These are phyloP conservation scores for Agelastica alni DNA, from an alignment of 2,888 invertebrate genomes.

Conservation along the genomic window DNA sequence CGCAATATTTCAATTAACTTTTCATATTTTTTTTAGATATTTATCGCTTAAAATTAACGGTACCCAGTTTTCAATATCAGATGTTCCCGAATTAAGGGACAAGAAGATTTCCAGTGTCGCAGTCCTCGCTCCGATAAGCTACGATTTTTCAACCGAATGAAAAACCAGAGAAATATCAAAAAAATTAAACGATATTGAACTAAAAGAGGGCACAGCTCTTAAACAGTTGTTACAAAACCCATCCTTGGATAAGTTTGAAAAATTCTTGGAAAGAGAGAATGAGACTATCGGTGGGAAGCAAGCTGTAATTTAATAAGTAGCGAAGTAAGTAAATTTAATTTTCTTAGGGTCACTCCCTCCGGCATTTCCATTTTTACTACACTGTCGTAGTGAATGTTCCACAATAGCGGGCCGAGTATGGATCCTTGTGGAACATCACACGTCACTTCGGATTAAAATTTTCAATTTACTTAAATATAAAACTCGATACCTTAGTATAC, in stretches of 20 bases:
- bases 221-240: constrained; percentile 77
- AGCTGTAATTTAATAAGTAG: constrained; percentile 79
- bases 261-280: constrained; percentile 79
- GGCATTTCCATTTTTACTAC: too few relatives aligned
- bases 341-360: too few relatives aligned
- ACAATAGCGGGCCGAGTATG: too few relatives aligned
- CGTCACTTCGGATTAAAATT: too few relatives aligned
- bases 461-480: too few relatives aligned
- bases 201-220: constrained; percentile 66
- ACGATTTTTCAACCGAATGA: constrained; percentile 62
- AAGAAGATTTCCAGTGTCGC: constrained; percentile 84
- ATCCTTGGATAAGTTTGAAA: constrained; percentile 75
- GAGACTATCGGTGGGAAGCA: constrained; percentile 75
- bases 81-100: constrained; percentile 73
- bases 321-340: constrained; percentile 75
- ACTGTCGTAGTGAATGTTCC: too few relatives aligned
- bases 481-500: too few relatives aligned
- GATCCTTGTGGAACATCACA: too few relatives aligned
- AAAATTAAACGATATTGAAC: constrained; percentile 44
- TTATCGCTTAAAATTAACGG: constrained; percentile 84
- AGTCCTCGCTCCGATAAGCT: constrained; percentile 81
- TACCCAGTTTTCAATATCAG: constrained; percentile 82
- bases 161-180: constrained; percentile 59
- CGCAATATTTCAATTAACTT: too few relatives aligned
- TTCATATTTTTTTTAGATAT: constrained; percentile 58